phyloP scores from a whole-genome alignment of 1,140 invertebrate genomes.

The Macrostomum lignano region DNA sequence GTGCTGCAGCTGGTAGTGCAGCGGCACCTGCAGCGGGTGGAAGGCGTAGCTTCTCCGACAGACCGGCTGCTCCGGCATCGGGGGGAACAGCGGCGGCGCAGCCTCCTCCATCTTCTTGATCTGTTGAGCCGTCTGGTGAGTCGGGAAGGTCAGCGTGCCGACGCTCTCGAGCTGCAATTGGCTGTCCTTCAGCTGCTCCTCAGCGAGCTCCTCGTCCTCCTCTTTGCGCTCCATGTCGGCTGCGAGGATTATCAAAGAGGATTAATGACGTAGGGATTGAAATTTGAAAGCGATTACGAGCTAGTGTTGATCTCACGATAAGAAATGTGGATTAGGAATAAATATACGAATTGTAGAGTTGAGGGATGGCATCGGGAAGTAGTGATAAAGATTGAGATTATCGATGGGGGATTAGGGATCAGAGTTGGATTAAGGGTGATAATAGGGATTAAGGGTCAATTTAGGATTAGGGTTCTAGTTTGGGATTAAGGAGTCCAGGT shows the following conservation, averaged over 20 bases:
- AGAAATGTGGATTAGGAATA: too few relatives aligned
- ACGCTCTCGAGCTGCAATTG: neutral
- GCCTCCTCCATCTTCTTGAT: conserved; percentile 5
- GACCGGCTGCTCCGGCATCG: conserved; percentile 13
- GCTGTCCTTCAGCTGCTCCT: neutral
- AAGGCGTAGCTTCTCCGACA: conserved; percentile 22
- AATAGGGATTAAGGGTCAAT: too few relatives aligned
- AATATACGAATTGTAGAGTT: too few relatives aligned
- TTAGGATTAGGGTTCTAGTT: too few relatives aligned
- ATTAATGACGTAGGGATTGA: too few relatives aligned
- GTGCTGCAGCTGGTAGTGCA: conserved; percentile 14
- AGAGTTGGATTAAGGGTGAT: too few relatives aligned
- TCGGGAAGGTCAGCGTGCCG: conserved; percentile 6
- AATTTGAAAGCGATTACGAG: too few relatives aligned
- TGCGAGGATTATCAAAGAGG: neutral
- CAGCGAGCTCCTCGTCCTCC: neutral
- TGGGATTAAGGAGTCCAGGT: too few relatives aligned
- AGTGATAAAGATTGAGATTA: too few relatives aligned
- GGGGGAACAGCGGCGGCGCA: conserved; percentile 14
- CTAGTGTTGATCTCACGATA: too few relatives aligned
- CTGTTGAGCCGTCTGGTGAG: conserved; percentile 5
- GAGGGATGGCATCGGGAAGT: too few relatives aligned
- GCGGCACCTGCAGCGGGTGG: conserved; percentile 20
- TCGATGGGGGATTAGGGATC: too few relatives aligned
- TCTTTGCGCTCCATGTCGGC: neutral